Evolutionary conservation across 2,797 vertebrate genomes (phyloP).

Genomic region (Pteronotus mesoamericanus): DNA sequence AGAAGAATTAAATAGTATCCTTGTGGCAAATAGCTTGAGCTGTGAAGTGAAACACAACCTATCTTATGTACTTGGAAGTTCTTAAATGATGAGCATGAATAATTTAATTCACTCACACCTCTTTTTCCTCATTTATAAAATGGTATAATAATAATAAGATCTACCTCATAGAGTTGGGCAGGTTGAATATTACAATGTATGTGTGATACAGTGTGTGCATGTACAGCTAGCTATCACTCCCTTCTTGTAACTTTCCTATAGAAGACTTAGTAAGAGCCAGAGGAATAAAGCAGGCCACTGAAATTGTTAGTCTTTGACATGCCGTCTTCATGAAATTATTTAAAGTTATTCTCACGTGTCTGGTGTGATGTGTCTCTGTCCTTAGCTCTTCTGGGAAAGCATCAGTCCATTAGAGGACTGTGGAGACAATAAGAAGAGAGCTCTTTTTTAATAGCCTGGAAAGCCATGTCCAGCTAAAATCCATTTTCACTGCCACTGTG

Average conservation of each 20-base stretch:
- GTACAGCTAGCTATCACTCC: accelerated
- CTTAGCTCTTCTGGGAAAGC: neutral
- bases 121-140: neutral
- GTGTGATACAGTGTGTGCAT: accelerated
- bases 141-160: neutral
- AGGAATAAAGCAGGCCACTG: neutral
- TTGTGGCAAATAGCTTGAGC: neutral
- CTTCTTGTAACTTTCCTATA: neutral
- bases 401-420: too few relatives aligned
- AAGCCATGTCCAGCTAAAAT: neutral
- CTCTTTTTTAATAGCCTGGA: neutral
- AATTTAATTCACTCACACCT: neutral
- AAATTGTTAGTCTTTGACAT: neutral
- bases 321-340: neutral
- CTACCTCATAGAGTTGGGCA: neutral
- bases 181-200: neutral
- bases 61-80: neutral
- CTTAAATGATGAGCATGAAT: neutral
- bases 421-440: neutral
- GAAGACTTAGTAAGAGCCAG: neutral
- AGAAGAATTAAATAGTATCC: neutral
- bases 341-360: neutral
- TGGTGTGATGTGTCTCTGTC: neutral
- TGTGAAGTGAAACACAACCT: neutral
- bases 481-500: neutral